Conservation (phyloP, 2,113 vertebrate species). For the Microtus oregoni region DNA sequence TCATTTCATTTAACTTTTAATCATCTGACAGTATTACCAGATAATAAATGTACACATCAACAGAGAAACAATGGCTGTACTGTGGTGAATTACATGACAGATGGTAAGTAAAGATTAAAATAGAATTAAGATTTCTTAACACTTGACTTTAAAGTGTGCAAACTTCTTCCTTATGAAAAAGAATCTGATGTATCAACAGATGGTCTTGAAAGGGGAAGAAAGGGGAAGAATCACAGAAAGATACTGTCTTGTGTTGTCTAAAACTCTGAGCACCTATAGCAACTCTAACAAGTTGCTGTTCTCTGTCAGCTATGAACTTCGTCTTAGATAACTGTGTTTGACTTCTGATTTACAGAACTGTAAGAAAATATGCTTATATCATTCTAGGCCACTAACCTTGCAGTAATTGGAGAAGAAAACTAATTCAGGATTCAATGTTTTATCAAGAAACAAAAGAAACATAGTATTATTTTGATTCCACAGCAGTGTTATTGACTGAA, state of each 20-base stretch:
- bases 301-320: not conserved
- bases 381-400: rapidly evolving
- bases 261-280: no score
- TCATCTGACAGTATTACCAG: not conserved
- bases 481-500: not conserved
- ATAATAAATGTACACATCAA: rapidly evolving
- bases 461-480: no score
- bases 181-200: rapidly evolving
- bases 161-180: rapidly evolving
- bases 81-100: rapidly evolving
- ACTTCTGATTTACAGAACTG: not conserved
- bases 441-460: not conserved
- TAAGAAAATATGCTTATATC: not conserved
- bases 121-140: not conserved
- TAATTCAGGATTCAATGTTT: not conserved
- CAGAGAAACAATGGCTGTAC: rapidly evolving
- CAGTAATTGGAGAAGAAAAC: not conserved
- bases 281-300: rapidly evolving
- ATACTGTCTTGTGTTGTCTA: rapidly evolving
- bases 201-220: not conserved
- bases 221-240: no score
- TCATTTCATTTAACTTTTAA: not conserved
- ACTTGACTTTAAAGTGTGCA: not conserved
- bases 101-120: not conserved
- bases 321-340: rapidly evolving